Evolutionary conservation across 2,888 invertebrate species (phyloP).

Genomic region (Malthinus flaveolus): DNA sequence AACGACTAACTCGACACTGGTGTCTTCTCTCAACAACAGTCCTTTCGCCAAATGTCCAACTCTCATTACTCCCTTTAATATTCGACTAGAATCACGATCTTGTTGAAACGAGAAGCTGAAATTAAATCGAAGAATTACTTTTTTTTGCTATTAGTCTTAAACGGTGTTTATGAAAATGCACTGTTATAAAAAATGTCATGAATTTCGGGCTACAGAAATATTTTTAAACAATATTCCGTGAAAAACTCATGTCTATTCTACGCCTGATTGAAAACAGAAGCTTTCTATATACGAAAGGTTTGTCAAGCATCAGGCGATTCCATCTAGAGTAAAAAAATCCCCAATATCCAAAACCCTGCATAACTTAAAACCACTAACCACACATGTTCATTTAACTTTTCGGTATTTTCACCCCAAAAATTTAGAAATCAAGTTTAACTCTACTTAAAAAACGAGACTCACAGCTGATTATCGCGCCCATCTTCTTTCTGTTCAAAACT

Average conservation of each 20-base stretch:
- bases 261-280: conserved; percentile 31
- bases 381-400: not conserved
- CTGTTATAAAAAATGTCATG: conserved; percentile 19
- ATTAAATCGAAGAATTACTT: conserved; percentile 12
- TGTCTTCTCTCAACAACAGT: conserved; percentile 86
- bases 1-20: conserved; percentile 88
- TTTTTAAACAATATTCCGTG: conserved; percentile 21
- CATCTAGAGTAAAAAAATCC: too few species aligned
- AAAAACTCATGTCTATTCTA: conserved; percentile 28
- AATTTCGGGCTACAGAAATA: conserved; percentile 31
- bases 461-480: conserved; percentile 81
- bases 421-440: too few species aligned
- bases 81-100: conserved; percentile 64
- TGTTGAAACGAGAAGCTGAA: conserved; percentile 69
- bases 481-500: conserved; percentile 62
- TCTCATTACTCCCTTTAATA: conserved; percentile 95
- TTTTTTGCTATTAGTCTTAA: not conserved
- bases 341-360: too few species aligned
- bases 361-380: too few species aligned
- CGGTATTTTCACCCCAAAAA: too few species aligned
- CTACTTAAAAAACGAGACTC: conserved; percentile 44
- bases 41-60: conserved; percentile 91
- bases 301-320: conserved; percentile 26
- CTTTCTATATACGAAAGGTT: not conserved
- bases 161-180: not conserved